Percentiles rank a stretch among this genome's conserved stretches.
These are phyloP conservation scores for Microctonus hyperodae DNA, from an alignment of 2,888 invertebrate genomes.

Conservation along the genomic window DNA sequence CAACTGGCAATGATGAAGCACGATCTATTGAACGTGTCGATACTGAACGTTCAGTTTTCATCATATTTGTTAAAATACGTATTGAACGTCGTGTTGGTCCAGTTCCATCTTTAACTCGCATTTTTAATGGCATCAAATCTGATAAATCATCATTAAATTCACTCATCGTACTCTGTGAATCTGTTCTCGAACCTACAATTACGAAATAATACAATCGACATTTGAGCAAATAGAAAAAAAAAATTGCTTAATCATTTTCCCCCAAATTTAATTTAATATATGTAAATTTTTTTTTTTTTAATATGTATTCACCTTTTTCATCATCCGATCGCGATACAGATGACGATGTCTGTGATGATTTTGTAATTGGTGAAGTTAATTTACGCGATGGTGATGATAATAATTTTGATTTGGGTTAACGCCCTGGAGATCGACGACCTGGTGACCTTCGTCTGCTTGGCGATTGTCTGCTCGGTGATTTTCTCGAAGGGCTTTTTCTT, in stretches of 20 bases:
- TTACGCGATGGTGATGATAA: conserved; percentile 44
- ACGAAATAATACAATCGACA: too few relatives aligned
- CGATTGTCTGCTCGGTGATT: conserved; percentile 47
- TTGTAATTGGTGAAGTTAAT: conserved; percentile 46
- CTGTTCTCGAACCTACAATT: conserved; percentile 30
- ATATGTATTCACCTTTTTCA: conserved; percentile 40
- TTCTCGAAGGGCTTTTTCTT: conserved; percentile 49
- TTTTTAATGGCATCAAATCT: conserved; percentile 49
- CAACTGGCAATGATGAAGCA: conserved; percentile 56
- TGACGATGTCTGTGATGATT: neutral
- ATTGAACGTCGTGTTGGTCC: conserved; percentile 51
- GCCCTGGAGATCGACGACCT: conserved; percentile 35
- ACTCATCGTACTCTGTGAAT: conserved; percentile 30
- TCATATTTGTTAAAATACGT: conserved; percentile 44
- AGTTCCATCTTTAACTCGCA: conserved; percentile 45
- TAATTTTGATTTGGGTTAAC: conserved; percentile 28
- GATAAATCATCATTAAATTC: conserved; percentile 35
- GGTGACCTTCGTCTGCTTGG: conserved; percentile 47
- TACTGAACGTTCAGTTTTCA: conserved; percentile 45
- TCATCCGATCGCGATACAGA: conserved; percentile 48
- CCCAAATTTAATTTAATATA: neutral
- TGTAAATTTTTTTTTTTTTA: neutral
- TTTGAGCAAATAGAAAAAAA: conserved; percentile 19
- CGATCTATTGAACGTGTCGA: conserved; percentile 49
- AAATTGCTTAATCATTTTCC: neutral